Conservation (phyloP, 2,888 invertebrate genomes). For the Mantis religiosa region DNA sequence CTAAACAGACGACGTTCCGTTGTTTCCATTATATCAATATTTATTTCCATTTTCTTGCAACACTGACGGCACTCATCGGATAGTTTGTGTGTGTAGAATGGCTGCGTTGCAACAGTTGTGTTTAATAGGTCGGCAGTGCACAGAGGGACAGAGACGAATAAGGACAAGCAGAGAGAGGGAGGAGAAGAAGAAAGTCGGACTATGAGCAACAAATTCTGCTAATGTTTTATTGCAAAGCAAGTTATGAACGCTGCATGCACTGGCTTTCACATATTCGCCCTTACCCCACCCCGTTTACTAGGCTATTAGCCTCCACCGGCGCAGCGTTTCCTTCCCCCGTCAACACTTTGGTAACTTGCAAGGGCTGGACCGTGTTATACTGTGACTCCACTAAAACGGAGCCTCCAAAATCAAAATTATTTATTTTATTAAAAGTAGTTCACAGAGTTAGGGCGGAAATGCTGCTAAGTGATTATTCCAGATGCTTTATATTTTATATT, state of each 20-base stretch:
- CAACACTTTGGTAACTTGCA: background rate
- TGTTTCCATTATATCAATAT: background rate
- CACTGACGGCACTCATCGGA: background rate
- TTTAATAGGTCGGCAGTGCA: background rate
- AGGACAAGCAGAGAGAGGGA: background rate
- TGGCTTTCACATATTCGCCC: background rate
- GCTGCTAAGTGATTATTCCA: too few species aligned
- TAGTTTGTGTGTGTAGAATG: background rate
- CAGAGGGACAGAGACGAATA: background rate
- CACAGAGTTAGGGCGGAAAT: too few species aligned
- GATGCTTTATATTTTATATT: too few species aligned
- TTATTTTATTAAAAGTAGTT: background rate
- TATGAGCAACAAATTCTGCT: conserved; percentile 21
- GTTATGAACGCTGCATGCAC: conserved; percentile 12
- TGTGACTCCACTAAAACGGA: background rate
- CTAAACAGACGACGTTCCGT: background rate
- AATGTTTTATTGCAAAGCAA: conserved; percentile 26
- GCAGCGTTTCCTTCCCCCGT: background rate
- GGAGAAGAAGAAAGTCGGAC: background rate
- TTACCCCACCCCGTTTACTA: background rate
- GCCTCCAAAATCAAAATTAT: background rate
- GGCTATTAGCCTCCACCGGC: too few species aligned
- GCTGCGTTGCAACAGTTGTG: conserved; percentile 3
- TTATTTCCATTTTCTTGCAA: background rate
- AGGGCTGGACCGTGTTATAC: background rate